A percentile compares a stretch with the other conserved stretches of the same genome.
Conservation (phyloP, 2,888 invertebrate species). For the Neocrepidodera transversa region DNA sequence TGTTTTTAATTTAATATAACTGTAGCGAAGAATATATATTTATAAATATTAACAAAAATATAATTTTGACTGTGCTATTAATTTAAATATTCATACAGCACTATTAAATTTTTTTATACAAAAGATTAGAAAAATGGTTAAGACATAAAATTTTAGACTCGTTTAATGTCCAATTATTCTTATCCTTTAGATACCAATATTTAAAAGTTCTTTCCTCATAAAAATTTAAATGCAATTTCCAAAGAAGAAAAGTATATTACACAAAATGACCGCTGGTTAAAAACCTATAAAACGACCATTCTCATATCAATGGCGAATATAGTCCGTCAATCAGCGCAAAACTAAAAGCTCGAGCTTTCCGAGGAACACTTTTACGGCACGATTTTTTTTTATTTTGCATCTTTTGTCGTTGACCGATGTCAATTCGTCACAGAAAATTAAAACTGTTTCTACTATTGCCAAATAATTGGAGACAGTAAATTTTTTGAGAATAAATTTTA, state of each 20-base stretch:
- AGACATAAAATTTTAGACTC: too few species aligned
- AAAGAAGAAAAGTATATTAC: constrained; percentile 8
- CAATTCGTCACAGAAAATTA: constrained; percentile 48
- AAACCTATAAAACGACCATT: constrained; percentile 18
- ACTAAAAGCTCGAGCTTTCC: constrained; percentile 17
- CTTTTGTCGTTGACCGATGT: constrained; percentile 40
- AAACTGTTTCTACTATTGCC: constrained; percentile 48
- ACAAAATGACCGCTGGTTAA: constrained; percentile 18
- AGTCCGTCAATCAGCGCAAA: constrained; percentile 4
- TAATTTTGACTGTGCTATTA: too few species aligned
- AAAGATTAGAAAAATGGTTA: too few species aligned
- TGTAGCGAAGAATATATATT: neutral
- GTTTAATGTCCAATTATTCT: too few species aligned
- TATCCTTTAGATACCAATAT: too few species aligned
- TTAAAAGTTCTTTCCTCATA: neutral
- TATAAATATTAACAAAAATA: too few species aligned
- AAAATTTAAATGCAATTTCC: neutral
- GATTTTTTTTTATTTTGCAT: constrained; percentile 26
- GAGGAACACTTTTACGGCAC: constrained; percentile 30
- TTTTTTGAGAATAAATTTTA: constrained; percentile 47
- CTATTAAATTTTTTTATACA: too few species aligned
- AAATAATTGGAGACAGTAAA: constrained; percentile 46
- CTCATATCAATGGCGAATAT: constrained; percentile 14
- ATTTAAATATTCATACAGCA: too few species aligned
- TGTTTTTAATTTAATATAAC: constrained; percentile 9